Evolutionary conservation across 2,888 invertebrate genomes (phyloP).

Genomic region (Agrotis exclamationis): DNA sequence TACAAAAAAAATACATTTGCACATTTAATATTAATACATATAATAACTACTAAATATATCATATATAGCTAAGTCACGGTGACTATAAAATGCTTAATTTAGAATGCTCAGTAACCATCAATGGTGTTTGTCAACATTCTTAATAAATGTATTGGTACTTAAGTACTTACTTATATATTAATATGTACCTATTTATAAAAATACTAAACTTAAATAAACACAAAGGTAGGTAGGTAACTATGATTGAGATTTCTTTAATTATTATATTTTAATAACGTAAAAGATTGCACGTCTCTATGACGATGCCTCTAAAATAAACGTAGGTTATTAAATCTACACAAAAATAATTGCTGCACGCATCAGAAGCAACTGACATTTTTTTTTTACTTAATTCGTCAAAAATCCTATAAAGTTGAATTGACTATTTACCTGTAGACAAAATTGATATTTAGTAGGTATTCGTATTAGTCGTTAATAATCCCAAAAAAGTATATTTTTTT

Average conservation of each 20-base stretch:
- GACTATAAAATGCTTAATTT: slow-evolving; percentile 63
- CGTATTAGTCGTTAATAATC: slow-evolving; percentile 34
- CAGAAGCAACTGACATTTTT: slow-evolving; percentile 28
- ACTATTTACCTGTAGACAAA: slow-evolving; percentile 66
- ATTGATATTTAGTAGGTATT: slow-evolving; percentile 46
- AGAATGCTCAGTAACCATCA: slow-evolving; percentile 45
- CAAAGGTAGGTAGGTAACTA: slow-evolving; percentile 69
- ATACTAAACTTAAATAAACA: slow-evolving; percentile 65
- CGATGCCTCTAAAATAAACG: slow-evolving; percentile 26
- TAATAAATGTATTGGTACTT: slow-evolving; percentile 44
- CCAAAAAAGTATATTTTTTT: slow-evolving; percentile 31
- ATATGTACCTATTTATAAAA: slow-evolving; percentile 64
- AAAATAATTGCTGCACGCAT: slow-evolving; percentile 42
- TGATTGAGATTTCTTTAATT: slow-evolving; percentile 68
- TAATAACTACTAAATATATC: slow-evolving; percentile 43
- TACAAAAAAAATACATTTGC: slow-evolving; percentile 59
- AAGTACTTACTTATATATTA: slow-evolving; percentile 65
- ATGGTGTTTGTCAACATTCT: slow-evolving; percentile 57
- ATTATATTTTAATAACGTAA: slow-evolving; percentile 37
- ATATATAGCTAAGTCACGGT: slow-evolving; percentile 52
- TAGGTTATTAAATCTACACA: slow-evolving; percentile 12
- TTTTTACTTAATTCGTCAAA: slow-evolving; percentile 45
- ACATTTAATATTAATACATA: slow-evolving; percentile 56
- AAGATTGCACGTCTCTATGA: slow-evolving; percentile 29
- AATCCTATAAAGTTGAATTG: slow-evolving; percentile 64